Evolutionary conservation across 2,113 vertebrate species (phyloP), one percentile per base, ranked within the genome.

Genomic region (Neopipo cinnamomea): DNA sequence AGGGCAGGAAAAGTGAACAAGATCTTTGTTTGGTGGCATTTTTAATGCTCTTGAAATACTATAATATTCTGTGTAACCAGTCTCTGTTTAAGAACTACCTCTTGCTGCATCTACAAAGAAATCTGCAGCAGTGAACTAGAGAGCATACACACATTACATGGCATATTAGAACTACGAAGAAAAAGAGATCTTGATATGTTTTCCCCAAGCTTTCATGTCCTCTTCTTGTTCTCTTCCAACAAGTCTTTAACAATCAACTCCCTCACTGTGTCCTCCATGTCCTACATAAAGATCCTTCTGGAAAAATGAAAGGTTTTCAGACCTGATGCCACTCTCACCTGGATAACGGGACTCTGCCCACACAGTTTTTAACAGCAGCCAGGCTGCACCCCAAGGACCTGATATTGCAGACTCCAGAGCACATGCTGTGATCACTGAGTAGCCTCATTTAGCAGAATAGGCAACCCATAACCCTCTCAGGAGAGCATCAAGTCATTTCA

Each of bases 21-120:
- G 59, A 87, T 63, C 42, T 80, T 95, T 83, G 66, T 92, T 95
- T 88, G 74, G 78, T 89, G 89, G 63, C 67, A 71, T 80, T 91
- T 94, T 87, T 91, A 92, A 92, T 61, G 63, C 25, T 68, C 65
- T 65, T 82, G 72, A 74, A 95, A 94, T 66, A 90, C 44, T 62
- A 53, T 50, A 50, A 86, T 88, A 74, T 83, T 91, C 74, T 35
- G 8, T 42, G 35, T 59, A 85, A 80, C 71, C 55, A 63, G 49
- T 21, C 88, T 78, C 78, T 86, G 41, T 53, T 94, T 85, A 92
- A 91, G 70, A 91, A 35, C 22, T 78, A 27, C 49, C n/a, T 84
- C 73, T 93, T 91, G 39, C 42, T 88, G 56, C 55, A 68, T 30
- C 41, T 75, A 47, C 39, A 82, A 53, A 80, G 53, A 74, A 94